Evolutionary conservation across 2,113 vertebrate genomes (phyloP), one percentile per base, ranked within the genome.

Genomic region (Rhea pennata): DNA sequence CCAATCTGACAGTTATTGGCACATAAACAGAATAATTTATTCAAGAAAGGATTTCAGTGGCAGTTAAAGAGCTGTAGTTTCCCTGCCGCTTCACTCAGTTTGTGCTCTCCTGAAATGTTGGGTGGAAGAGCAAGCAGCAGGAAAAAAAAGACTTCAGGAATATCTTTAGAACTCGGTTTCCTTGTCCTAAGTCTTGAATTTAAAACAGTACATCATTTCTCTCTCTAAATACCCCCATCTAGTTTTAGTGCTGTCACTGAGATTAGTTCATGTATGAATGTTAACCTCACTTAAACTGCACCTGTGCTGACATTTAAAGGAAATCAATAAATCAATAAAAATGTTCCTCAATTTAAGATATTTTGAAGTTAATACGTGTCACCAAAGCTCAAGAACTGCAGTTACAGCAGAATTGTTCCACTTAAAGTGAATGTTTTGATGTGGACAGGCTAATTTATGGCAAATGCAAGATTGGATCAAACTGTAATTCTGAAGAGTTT

Each of bases 301-400:
- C 12, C 2, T 1, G 9, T 81, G 58, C 12, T 91, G 62, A 39
- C 36, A 51, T 92, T 75, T 74, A 84, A 95, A 78, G 48, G 76
- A 92, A 95, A 95, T 88, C 39, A 65, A 27, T 81, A 61, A 71
- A 76, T 53, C 62, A 75, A 31, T 90, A 36, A 27, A 87, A 85
- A 42, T 31, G 31, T n/a, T 77, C 27, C 39, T 88, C 36, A 42
- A 3, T 83, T 46, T n/a, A 89, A 64, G 15, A 3, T 73, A 64
- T 92, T 92, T 87, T 54, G 22, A 33, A 78, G 21, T 58, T 94
- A 42, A 15, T 46, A 12, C 56, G 82, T 92, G 73, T 84, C 88
- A 89, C 58, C 16, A 87, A 50, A 82, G 27, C 11, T 87, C 36
- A 73, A 62, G 39, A 58, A 23, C 14, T 96, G 54, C 59, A 94